phyloP scores from a whole-genome alignment of 2,797 vertebrate genomes.

The Takifugu ocellatus region DNA sequence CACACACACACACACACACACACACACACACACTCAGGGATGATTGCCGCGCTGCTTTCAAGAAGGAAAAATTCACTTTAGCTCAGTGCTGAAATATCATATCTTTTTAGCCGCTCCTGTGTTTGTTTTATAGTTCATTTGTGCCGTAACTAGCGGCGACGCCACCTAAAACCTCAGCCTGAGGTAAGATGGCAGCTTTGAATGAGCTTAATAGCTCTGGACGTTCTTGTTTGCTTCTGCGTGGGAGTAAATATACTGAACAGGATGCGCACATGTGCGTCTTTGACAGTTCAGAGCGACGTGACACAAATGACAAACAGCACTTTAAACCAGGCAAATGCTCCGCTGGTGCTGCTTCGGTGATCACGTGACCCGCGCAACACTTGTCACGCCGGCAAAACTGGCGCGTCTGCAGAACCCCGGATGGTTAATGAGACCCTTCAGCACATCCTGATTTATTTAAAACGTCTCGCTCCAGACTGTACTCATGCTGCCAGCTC shows the following conservation, averaged over 20 bases:
- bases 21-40: constrained; percentile 3
- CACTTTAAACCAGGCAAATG: constrained; percentile 17
- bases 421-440: constrained; percentile 16
- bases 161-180: too few species aligned
- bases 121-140: too few species aligned
- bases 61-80: background rate
- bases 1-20: too few species aligned
- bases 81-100: background rate
- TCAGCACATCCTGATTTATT: background rate
- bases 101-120: too few species aligned
- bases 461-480: background rate
- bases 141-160: too few species aligned
- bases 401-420: constrained; percentile 9
- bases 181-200: too few species aligned
- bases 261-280: too few species aligned
- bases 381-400: constrained; percentile 9
- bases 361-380: constrained; percentile 6
- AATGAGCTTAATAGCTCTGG: too few species aligned
- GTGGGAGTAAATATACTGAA: too few species aligned
- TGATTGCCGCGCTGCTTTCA: background rate
- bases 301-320: constrained; percentile 9
- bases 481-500: constrained; percentile 3
- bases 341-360: background rate
- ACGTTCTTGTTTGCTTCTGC: too few species aligned
- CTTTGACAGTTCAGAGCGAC: constrained; percentile 1